Evolutionary conservation across 2,888 invertebrate species (phyloP).

Genomic region (Empis stercorea): DNA sequence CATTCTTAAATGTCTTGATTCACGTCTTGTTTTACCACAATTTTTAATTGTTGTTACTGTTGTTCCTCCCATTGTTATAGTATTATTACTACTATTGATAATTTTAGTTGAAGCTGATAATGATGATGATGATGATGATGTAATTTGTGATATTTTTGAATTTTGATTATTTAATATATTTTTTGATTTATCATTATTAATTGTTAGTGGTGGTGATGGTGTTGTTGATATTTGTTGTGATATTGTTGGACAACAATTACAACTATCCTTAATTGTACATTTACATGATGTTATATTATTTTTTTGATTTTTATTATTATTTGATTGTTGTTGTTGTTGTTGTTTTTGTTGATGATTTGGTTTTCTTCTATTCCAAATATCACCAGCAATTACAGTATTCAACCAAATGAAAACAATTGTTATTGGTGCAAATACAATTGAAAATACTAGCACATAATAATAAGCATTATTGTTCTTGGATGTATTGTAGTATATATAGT

Average conservation of each 20-base stretch:
- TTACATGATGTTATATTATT: not conserved
- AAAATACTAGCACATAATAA: constrained; percentile 27
- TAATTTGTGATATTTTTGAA: not conserved
- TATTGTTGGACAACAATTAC: not conserved
- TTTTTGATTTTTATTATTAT: too few relatives aligned
- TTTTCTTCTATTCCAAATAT: constrained; percentile 38
- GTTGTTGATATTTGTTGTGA: not conserved
- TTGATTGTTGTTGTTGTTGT: not conserved
- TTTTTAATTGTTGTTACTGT: not conserved
- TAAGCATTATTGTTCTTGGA: constrained; percentile 20
- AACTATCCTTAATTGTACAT: not conserved
- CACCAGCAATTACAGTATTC: constrained; percentile 39
- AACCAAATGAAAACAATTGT: constrained; percentile 39
- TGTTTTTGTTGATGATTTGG: constrained; percentile 6
- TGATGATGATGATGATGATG: not conserved
- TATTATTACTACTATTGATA: not conserved
- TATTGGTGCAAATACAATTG: constrained; percentile 38
- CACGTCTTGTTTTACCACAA: constrained; percentile 14
- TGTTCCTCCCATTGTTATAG: too few relatives aligned
- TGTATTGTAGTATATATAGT: too few relatives aligned
- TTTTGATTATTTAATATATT: not conserved
- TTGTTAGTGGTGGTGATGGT: not conserved
- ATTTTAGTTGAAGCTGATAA: not conserved
- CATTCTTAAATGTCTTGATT: constrained; percentile 41
- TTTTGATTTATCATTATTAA: not conserved